These are phyloP conservation scores for Argyrosomus japonicus DNA, from an alignment of 2,113 vertebrate genomes.

Conservation along the genomic window DNA sequence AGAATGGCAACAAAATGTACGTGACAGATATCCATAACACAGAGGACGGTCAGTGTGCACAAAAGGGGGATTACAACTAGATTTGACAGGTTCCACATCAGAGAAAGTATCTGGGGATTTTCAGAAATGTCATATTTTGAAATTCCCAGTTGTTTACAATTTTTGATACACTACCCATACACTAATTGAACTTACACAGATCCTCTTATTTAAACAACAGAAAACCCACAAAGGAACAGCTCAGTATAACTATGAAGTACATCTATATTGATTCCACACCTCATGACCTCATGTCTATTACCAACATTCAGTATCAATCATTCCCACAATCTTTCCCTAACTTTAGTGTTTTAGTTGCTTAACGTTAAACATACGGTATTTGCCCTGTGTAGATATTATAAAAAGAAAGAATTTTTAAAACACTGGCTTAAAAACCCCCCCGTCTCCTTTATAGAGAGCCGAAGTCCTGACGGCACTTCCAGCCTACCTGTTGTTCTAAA, in stretches of 20 bases:
- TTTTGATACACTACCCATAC: not conserved
- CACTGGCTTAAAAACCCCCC: not conserved
- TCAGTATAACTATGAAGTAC: not conserved
- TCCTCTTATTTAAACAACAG: slow-evolving; percentile 1
- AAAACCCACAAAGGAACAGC: not conserved
- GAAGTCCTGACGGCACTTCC: not conserved
- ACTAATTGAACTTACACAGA: not conserved
- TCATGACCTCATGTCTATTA: not conserved
- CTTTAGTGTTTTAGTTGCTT: not conserved
- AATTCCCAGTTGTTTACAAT: slow-evolving; percentile 3
- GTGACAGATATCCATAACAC: slow-evolving; percentile 39
- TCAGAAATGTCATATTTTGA: slow-evolving; percentile 23
- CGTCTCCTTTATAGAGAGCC: not conserved
- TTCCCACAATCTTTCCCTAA: not conserved
- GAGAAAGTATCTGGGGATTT: slow-evolving; percentile 21
- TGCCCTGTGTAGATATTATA: not conserved
- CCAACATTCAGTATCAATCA: not conserved
- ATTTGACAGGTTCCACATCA: slow-evolving; percentile 39
- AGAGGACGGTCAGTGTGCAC: not conserved
- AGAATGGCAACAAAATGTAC: slow-evolving; percentile 55
- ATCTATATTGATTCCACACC: not conserved
- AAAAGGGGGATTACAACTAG: not conserved
- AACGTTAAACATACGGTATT: too few species aligned
- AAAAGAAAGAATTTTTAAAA: not conserved
- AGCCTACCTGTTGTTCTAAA: not conserved